Evolutionary conservation across 1,140 invertebrate genomes (phyloP).

Genomic region (Rhyzopertha dominica): DNA sequence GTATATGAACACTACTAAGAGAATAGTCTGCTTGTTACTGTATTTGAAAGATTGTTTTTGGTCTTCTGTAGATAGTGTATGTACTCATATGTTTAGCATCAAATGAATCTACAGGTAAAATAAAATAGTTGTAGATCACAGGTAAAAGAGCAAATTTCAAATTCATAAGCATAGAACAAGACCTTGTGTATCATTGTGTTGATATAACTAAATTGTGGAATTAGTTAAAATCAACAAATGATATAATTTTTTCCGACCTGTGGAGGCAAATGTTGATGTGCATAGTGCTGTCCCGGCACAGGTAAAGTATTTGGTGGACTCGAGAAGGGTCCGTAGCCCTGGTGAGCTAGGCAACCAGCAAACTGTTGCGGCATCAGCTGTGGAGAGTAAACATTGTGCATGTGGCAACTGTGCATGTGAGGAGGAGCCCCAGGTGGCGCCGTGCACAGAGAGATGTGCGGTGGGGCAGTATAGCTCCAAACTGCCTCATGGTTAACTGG

Average conservation of each 20-base stretch:
- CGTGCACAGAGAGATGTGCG: conserved; percentile 50
- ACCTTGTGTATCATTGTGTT: no score
- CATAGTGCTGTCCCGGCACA: conserved; percentile 41
- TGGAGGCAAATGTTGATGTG: conserved; percentile 40
- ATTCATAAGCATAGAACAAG: no score
- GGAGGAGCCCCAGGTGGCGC: conserved; percentile 48
- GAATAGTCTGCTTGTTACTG: no score
- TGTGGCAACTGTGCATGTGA: conserved; percentile 49
- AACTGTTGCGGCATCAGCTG: conserved; percentile 45
- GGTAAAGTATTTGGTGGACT: conserved; percentile 35
- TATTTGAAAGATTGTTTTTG: no score
- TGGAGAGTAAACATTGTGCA: conserved; percentile 45
- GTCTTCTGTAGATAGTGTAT: no score
- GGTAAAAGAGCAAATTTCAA: no score
- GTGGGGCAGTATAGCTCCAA: conserved; percentile 50
- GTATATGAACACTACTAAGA: no score
- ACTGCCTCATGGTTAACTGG: conserved; percentile 54
- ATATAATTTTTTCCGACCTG: conserved; percentile 36
- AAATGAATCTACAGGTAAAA: no score
- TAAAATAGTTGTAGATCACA: no score
- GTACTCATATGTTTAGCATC: no score
- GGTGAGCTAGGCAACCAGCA: conserved; percentile 41
- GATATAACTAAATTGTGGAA: no score
- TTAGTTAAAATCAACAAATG: no score
- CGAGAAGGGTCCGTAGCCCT: conserved; percentile 41